Evolutionary conservation across 1,140 invertebrate species (phyloP).

Genomic region (Lepidurus apus): DNA sequence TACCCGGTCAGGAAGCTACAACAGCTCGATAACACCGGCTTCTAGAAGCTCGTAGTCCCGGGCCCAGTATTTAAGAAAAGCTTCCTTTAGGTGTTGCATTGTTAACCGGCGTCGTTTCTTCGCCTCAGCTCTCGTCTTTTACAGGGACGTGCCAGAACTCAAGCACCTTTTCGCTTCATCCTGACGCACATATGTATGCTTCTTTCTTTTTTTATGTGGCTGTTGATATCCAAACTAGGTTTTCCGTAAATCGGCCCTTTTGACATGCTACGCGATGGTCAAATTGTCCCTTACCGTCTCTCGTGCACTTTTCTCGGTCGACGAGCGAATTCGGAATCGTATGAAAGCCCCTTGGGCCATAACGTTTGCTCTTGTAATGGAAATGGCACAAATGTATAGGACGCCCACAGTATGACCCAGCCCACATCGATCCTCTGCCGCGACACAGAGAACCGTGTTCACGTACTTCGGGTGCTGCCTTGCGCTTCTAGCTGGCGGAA

Average conservation of each 20-base stretch:
- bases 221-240: no score
- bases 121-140: not conserved
- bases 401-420: not conserved
- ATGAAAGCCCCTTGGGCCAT: not conserved
- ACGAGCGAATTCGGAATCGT: no score
- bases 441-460: not conserved
- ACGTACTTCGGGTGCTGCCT: not conserved
- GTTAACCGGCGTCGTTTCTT: not conserved
- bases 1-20: conserved; percentile 16
- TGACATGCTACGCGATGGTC: no score
- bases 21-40: not conserved
- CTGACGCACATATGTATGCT: not conserved
- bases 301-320: no score
- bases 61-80: not conserved
- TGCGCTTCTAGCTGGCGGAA: not conserved
- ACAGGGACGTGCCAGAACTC: not conserved
- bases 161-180: not conserved
- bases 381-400: conserved; percentile 7
- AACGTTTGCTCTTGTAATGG: not conserved
- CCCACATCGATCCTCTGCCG: conserved; percentile 2
- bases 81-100: conserved; percentile 1
- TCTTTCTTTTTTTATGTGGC: no score
- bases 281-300: no score
- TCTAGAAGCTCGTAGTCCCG: not conserved
- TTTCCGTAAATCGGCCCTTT: no score